These are phyloP conservation scores for Blastobasis lacticolella DNA, from an alignment of 2,888 invertebrate genomes.

Conservation along the genomic window DNA sequence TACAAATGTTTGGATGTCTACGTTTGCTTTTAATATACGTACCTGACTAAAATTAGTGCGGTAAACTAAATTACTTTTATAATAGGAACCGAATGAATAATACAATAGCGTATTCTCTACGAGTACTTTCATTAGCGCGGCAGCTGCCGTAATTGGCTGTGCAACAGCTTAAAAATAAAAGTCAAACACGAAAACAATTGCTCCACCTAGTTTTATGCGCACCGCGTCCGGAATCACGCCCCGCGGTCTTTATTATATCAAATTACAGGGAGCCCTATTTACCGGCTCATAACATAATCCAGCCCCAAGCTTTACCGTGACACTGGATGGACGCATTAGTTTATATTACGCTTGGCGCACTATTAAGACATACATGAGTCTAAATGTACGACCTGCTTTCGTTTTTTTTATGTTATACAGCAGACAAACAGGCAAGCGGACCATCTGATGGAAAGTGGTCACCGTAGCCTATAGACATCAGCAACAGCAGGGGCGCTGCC, in stretches of 20 bases:
- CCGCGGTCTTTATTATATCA: slow-evolving; percentile 31
- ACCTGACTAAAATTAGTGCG: neutral
- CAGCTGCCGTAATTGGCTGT: too few relatives aligned
- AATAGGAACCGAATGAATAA: too few relatives aligned
- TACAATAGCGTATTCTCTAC: too few relatives aligned
- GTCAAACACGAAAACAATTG: slow-evolving; percentile 5
- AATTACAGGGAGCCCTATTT: slow-evolving; percentile 27
- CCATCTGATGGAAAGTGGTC: too few relatives aligned
- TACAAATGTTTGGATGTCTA: slow-evolving; percentile 5
- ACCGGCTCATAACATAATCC: slow-evolving; percentile 29
- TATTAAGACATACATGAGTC: slow-evolving; percentile 2
- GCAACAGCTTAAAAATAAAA: neutral
- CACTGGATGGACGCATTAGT: slow-evolving; percentile 3
- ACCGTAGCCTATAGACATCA: too few relatives aligned
- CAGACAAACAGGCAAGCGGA: too few relatives aligned
- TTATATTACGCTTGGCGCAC: slow-evolving; percentile 3
- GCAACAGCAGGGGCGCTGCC: too few relatives aligned
- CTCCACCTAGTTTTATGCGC: slow-evolving; percentile 1
- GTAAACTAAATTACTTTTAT: too few relatives aligned
- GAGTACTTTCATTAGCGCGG: too few relatives aligned
- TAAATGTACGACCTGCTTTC: neutral
- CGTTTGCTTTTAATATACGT: too few relatives aligned
- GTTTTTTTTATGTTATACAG: too few relatives aligned
- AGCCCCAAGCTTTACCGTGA: slow-evolving; percentile 18
- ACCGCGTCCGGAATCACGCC: slow-evolving; percentile 25